Evolutionary conservation across 2,113 vertebrate species (phyloP).

Genomic region (Leuciscus idus): DNA sequence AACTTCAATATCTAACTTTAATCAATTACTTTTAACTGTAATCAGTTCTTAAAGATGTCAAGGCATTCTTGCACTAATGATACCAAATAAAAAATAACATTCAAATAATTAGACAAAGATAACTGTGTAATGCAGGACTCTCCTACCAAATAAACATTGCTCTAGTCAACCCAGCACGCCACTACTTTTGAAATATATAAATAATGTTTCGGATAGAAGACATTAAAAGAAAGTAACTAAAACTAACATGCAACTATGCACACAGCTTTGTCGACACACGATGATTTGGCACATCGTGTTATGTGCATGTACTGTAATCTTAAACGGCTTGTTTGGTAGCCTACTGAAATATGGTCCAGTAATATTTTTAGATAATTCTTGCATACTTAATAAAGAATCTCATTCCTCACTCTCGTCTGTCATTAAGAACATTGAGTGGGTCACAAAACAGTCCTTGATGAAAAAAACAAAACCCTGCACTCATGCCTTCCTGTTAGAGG

Average conservation of each 20-base stretch:
- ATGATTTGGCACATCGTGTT: background rate
- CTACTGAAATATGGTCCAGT: background rate
- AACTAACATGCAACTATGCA: background rate
- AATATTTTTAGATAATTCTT: background rate
- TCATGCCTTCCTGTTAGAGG: constrained; percentile 50
- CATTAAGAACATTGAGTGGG: background rate
- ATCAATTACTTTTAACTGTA: background rate
- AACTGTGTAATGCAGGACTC: background rate
- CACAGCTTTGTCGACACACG: background rate
- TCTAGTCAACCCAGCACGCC: background rate
- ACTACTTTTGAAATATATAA: background rate
- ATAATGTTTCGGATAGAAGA: background rate
- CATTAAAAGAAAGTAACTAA: background rate
- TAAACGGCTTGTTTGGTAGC: background rate
- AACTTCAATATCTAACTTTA: background rate
- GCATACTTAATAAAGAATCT: background rate
- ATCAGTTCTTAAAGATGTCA: background rate
- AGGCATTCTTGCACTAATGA: background rate
- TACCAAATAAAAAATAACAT: background rate
- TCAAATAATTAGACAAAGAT: background rate
- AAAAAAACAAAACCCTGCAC: background rate
- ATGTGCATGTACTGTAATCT: background rate
- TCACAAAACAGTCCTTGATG: background rate
- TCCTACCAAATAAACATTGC: background rate
- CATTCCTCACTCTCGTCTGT: background rate